Conservation (phyloP, 2,797 vertebrate species). For the Delichon dasypus region DNA sequence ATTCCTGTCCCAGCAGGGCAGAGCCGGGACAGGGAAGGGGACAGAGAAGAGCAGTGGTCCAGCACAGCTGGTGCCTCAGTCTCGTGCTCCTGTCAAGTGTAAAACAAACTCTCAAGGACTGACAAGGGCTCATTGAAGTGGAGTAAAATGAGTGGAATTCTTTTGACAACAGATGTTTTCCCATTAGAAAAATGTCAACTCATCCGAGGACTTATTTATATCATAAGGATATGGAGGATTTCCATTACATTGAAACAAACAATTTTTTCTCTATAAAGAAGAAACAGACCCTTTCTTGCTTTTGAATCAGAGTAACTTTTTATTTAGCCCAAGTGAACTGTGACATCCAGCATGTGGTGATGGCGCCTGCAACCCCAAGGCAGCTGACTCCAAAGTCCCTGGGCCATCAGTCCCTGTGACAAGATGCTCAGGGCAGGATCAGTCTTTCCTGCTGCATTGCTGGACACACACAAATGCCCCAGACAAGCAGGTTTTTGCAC, state of each 20-base stretch:
- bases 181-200: background rate
- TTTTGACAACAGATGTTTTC: background rate
- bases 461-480: background rate
- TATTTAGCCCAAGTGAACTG: background rate
- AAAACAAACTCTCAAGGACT: background rate
- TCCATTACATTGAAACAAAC: background rate
- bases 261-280: background rate
- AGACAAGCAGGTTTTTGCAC: background rate
- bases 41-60: background rate
- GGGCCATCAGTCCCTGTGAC: background rate
- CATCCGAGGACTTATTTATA: background rate
- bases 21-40: background rate
- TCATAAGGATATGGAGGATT: background rate
- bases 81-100: background rate
- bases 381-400: background rate
- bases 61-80: fast-evolving
- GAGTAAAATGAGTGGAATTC: background rate
- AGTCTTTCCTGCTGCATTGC: background rate
- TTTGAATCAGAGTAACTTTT: background rate
- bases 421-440: background rate
- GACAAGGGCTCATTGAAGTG: background rate
- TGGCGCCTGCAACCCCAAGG: background rate
- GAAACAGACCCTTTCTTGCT: background rate
- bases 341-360: background rate
- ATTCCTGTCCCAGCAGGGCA: background rate